Conservation (phyloP, 2,888 invertebrate genomes). For the Parnassius smintheus region DNA sequence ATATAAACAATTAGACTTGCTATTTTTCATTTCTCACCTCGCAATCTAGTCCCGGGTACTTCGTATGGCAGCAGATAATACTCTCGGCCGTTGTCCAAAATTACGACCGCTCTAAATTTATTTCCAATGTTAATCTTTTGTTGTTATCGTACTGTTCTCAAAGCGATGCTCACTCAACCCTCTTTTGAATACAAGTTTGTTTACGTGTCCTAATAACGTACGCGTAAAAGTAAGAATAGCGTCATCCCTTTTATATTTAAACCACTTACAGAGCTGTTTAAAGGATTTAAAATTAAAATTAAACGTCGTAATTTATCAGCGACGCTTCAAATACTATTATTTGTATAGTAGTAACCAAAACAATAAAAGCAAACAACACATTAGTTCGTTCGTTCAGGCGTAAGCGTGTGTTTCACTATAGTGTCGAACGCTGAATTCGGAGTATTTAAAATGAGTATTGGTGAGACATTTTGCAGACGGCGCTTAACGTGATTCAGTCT, state of each 20-base stretch:
- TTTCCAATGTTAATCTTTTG: conserved; percentile 66
- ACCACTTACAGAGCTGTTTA: conserved; percentile 16
- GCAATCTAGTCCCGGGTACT: conserved; percentile 25
- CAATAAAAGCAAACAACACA: conserved; percentile 10
- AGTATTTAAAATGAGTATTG: conserved; percentile 57
- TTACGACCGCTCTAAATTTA: conserved; percentile 58
- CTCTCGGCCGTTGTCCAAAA: conserved; percentile 55
- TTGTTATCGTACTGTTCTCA: conserved; percentile 48
- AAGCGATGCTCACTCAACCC: conserved; percentile 56
- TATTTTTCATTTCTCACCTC: background rate
- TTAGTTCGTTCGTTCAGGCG: conserved; percentile 22
- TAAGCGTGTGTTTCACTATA: conserved; percentile 17
- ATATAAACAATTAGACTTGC: background rate
- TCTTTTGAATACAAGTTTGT: conserved; percentile 69
- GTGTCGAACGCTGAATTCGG: conserved; percentile 40
- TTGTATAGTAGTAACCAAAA: background rate
- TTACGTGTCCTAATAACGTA: conserved; percentile 52
- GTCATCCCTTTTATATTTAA: conserved; percentile 22
- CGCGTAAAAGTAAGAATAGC: conserved; percentile 35
- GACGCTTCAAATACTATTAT: background rate
- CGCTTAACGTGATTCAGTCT: conserved; percentile 77
- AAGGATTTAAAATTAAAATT: background rate
- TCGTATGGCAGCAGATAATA: conserved; percentile 44
- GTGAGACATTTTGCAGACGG: conserved; percentile 81
- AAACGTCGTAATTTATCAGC: background rate